These are phyloP conservation scores for Melanotus villosus DNA, from an alignment of 2,888 invertebrate genomes.

Conservation along the genomic window DNA sequence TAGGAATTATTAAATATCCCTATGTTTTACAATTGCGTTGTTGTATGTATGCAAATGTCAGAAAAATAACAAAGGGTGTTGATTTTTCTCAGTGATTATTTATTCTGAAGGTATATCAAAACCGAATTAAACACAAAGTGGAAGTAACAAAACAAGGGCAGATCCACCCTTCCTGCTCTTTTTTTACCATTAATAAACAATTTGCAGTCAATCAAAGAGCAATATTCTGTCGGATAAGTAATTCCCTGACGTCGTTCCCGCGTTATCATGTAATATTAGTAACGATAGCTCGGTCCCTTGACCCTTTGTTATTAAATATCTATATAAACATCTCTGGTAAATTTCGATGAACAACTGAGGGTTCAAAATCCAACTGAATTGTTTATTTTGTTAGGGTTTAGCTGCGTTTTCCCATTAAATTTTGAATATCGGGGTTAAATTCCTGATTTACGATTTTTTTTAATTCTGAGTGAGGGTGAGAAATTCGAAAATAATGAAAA, in stretches of 20 bases:
- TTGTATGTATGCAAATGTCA: too few species aligned
- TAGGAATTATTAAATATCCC: too few species aligned
- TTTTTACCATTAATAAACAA: not conserved
- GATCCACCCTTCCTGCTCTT: not conserved
- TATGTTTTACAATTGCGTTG: too few species aligned
- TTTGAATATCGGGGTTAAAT: too few species aligned
- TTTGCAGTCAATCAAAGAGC: constrained; percentile 1
- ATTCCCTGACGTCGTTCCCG: constrained; percentile 1
- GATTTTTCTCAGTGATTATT: too few species aligned
- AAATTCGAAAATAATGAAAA: too few species aligned
- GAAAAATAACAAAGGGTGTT: too few species aligned
- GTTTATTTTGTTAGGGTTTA: not conserved
- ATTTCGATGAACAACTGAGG: constrained; percentile 8
- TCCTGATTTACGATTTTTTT: too few species aligned
- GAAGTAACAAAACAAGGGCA: not conserved
- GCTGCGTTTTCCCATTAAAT: too few species aligned
- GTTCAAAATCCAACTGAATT: not conserved
- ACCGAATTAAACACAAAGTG: too few species aligned
- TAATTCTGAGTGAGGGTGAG: too few species aligned
- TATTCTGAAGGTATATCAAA: too few species aligned
- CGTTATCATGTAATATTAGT: constrained; percentile 16
- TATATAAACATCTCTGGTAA: constrained; percentile 5
- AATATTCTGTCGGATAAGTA: not conserved
- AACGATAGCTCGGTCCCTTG: constrained; percentile 1
- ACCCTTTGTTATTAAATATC: constrained; percentile 14